Evolutionary conservation across 2,113 vertebrate genomes (phyloP), one percentile per base, ranked within the genome.

Genomic region (Rhizomys pruinosus): DNA sequence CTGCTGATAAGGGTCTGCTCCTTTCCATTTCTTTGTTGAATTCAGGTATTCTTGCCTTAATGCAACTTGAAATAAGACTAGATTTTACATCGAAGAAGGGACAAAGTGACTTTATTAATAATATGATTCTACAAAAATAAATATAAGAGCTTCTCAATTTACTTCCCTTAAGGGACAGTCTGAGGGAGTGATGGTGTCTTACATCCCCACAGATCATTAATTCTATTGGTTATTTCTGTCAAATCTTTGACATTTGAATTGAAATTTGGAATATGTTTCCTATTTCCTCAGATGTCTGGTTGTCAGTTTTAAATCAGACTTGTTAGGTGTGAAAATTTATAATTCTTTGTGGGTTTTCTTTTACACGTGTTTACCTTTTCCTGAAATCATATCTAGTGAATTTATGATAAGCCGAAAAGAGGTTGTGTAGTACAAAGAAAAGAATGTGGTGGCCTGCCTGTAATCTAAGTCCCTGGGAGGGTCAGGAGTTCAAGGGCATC

Each of bases 291-390:
- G 10, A 47, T 13, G 47, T 61, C 63, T 86, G 22, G 2, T 42
- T 57, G 92, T 87, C 11, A 13, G 32, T 72, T 93, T 93, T 91
- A 77, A 55, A 32, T 87, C 80, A 73, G 71, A 89, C 61, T 92
- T 92, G 23, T 63, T 34, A 13, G 39, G n/a, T 29, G n/a, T 84
- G 29, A 94, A 87, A 85, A 63, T 7, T 39, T 86, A 16, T 1
- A 77, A 85, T 42, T 88, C 68, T 55, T 52, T 59, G 27, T 44
- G 69, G 59, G 73, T 90, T 55, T 79, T 39, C 68, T 91, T 92
- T 93, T 27, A 22, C 32, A 39, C 37, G 17, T 91, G 25, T 37
- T 63, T 94, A 76, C 84, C 6, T 61, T 39, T 44, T 55, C n/a
- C 64, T 73, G 16, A 23, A 85, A 22, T 72, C 12, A 5, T 82